Conservation (phyloP, 2,888 invertebrate species). For the Epinotia demarniana region DNA sequence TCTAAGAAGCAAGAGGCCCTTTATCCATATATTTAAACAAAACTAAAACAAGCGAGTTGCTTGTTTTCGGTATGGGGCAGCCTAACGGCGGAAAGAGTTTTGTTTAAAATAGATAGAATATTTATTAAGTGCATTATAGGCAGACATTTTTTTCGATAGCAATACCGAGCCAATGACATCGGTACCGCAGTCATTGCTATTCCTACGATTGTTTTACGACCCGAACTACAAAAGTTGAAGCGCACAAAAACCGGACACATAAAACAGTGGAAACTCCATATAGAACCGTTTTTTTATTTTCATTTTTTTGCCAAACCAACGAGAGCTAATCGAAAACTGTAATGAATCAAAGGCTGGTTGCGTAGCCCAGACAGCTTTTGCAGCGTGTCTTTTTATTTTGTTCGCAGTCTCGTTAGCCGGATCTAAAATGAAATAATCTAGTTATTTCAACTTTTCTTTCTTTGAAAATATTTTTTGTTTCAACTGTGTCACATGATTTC, state of each 20-base stretch:
- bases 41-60: too few relatives aligned
- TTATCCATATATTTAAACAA: too few relatives aligned
- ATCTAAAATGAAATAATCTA: conserved; percentile 73
- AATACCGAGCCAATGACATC: background rate
- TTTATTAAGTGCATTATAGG: too few relatives aligned
- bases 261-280: conserved; percentile 39
- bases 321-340: conserved; percentile 79
- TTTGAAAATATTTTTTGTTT: conserved; percentile 46
- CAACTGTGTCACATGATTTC: conserved; percentile 38
- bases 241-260: conserved; percentile 26
- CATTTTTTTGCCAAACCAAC: conserved; percentile 60
- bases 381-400: conserved; percentile 66
- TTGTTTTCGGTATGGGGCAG: too few relatives aligned
- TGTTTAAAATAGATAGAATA: too few relatives aligned
- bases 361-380: conserved; percentile 71
- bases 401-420: conserved; percentile 72
- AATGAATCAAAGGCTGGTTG: conserved; percentile 82
- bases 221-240: conserved; percentile 33
- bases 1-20: too few relatives aligned
- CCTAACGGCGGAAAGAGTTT: too few relatives aligned
- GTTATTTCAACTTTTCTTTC: conserved; percentile 60
- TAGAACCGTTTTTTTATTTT: conserved; percentile 34
- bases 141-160: background rate
- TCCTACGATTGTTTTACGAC: conserved; percentile 7
- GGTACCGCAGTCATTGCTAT: background rate